These are phyloP conservation scores for Euphonia xanthogaster DNA, from an alignment of 2,797 vertebrate genomes.

Conservation along the genomic window DNA sequence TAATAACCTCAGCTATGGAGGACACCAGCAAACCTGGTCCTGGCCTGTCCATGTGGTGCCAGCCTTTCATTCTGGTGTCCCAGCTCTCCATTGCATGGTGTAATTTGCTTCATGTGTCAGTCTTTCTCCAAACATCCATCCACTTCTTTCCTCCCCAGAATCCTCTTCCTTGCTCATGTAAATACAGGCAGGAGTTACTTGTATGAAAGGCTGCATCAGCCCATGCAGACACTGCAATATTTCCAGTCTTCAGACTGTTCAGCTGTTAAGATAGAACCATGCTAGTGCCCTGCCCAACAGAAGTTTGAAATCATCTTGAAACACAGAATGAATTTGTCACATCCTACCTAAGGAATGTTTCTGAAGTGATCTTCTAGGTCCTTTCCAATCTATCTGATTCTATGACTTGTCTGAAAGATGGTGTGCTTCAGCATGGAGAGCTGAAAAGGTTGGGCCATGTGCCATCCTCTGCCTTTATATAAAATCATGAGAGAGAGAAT, in stretches of 20 bases:
- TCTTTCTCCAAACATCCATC: not conserved
- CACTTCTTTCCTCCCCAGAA: not conserved
- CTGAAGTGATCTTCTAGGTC: not conserved
- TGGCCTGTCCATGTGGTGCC: not conserved
- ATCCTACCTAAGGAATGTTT: not conserved
- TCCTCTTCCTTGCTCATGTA: not conserved
- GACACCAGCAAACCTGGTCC: not conserved
- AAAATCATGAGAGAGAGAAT: not conserved
- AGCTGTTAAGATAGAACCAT: not conserved
- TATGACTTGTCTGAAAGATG: not conserved
- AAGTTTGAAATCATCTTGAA: not conserved
- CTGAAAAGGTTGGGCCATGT: not conserved
- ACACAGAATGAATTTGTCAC: not conserved
- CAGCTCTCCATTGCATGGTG: not conserved
- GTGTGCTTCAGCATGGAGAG: not conserved
- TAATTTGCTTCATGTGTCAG: not conserved
- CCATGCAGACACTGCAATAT: not conserved
- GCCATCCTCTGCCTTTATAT: not conserved
- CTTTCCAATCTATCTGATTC: not conserved
- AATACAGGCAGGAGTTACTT: not conserved
- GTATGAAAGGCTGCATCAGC: not conserved
- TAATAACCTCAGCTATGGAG: not conserved
- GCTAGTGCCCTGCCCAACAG: not conserved
- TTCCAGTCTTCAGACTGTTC: not conserved
- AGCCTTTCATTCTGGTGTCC: not conserved